Percentiles rank a stretch among this genome's conserved stretches.
These are phyloP conservation scores for Sycophila texana DNA, from an alignment of 2,888 invertebrate species.

Conservation along the genomic window DNA sequence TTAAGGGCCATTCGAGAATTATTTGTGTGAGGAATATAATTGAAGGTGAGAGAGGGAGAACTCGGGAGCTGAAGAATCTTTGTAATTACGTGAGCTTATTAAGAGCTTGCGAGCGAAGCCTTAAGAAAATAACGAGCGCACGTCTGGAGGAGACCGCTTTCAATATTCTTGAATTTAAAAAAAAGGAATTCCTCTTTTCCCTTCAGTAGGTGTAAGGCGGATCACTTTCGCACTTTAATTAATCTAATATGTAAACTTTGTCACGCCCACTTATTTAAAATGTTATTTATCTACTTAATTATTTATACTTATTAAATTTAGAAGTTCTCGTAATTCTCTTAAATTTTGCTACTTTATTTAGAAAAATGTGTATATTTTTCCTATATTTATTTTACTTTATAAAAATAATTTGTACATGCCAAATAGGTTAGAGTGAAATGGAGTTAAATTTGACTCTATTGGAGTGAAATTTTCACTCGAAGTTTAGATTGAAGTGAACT, in stretches of 20 bases:
- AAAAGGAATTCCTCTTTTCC: neutral
- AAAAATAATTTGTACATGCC: no score
- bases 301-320: neutral
- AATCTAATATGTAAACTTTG: neutral
- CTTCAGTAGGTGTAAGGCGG: neutral
- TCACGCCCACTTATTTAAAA: neutral
- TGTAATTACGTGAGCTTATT: conserved; percentile 39
- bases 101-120: conserved; percentile 14
- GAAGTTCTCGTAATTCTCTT: neutral
- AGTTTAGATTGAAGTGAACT: no score
- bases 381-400: neutral
- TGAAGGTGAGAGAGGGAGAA: neutral
- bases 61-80: neutral
- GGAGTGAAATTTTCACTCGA: no score
- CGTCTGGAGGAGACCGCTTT: conserved; percentile 29
- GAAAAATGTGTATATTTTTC: no score
- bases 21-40: conserved; percentile 17
- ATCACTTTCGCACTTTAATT: neutral
- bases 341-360: neutral
- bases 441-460: no score
- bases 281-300: neutral
- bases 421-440: no score
- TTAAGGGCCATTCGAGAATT: neutral
- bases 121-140: conserved; percentile 23
- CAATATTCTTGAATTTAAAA: neutral